Base-by-base conservation (phyloP, 1,140 invertebrate species). In the Heliothis virescens region DNA sequence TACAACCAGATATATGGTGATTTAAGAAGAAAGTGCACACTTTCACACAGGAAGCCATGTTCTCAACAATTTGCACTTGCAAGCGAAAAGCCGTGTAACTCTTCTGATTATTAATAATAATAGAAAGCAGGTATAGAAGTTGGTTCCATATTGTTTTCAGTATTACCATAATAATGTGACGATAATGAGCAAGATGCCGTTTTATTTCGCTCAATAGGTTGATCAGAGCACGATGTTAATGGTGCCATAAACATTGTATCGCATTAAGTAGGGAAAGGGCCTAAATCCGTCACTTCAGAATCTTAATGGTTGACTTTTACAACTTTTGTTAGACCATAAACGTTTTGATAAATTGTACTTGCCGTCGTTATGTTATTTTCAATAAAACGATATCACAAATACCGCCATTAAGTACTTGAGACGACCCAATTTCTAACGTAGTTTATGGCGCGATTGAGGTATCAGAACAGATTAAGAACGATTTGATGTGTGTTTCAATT, bases 11-110 rank as follows among this genome's bases (percentile, higher is more conserved):
- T 75, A 52, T 75, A 62, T 63, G 57, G 59, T 63, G 73, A 75
- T 75, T 75, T 59, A 48, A 21, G 57, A 75, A 75, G 73, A 75
- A 75, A 75, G 73, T 63, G 41, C 18, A 52, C 59, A 29, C 73
- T 75, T 75, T 75, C 73, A 75, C 73, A 50, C 57, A 62, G 57
- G 73, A 75, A 73, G 57, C 57, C 73, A 18, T 67, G 63, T 16
- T 50, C 57, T 18, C 47, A 62, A 75, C 73, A 75, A 75, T 62
- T 75, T 75, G 73, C 57, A 75, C 57, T 60, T 62, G 41, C 18
- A 18, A 21, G 59, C 73, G 55, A 75, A 75, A 63, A 41, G 18
- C 57, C 72, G 72, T 75, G 34, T 34, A 50, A 21, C 5, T 60
- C 57, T 48, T 62, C 34, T 52, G 73, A 62, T 75, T 71, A 71